Percentiles rank a stretch among this genome's conserved stretches.
phyloP scores from a whole-genome alignment of 2,888 invertebrate genomes.

The Hedychridium roseum region DNA sequence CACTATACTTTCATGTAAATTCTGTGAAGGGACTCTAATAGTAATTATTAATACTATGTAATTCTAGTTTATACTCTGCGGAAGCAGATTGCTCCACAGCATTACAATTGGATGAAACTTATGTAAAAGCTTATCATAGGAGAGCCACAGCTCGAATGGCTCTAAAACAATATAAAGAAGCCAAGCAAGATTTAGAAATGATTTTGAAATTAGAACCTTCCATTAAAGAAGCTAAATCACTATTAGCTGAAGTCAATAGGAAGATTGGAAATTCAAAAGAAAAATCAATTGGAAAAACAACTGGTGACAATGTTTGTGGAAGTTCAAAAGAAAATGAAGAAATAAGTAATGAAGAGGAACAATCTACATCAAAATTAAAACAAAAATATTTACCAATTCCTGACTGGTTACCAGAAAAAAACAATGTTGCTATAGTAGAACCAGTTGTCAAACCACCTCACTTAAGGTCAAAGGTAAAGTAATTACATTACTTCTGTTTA shows the following conservation, averaged over 20 bases:
- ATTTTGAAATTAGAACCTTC: slow-evolving; percentile 81
- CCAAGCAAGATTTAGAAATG: slow-evolving; percentile 75
- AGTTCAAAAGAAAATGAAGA: slow-evolving; percentile 4
- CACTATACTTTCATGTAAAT: slow-evolving; percentile 29
- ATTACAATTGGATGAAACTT: slow-evolving; percentile 77
- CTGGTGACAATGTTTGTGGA: slow-evolving; percentile 30
- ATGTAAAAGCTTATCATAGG: slow-evolving; percentile 86
- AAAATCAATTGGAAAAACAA: slow-evolving; percentile 29
- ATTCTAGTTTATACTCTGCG: slow-evolving; percentile 71
- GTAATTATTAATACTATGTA: background rate
- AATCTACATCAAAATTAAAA: background rate
- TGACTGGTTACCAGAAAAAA: slow-evolving; percentile 62
- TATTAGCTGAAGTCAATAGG: slow-evolving; percentile 68
- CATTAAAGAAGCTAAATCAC: slow-evolving; percentile 74
- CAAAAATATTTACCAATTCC: slow-evolving; percentile 54
- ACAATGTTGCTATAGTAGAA: slow-evolving; percentile 59
- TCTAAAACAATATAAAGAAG: slow-evolving; percentile 76
- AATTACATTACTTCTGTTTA: slow-evolving; percentile 2
- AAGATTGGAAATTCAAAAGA: slow-evolving; percentile 66
- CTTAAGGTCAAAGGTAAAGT: slow-evolving; percentile 70
- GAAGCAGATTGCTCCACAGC: slow-evolving; percentile 85
- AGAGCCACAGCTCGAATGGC: slow-evolving; percentile 79
- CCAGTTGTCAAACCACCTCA: slow-evolving; percentile 72
- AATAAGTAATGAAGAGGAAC: slow-evolving; percentile 8
- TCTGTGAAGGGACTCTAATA: background rate